phyloP scores from a whole-genome alignment of 1,140 invertebrate species.

The Lucilia sericata region DNA sequence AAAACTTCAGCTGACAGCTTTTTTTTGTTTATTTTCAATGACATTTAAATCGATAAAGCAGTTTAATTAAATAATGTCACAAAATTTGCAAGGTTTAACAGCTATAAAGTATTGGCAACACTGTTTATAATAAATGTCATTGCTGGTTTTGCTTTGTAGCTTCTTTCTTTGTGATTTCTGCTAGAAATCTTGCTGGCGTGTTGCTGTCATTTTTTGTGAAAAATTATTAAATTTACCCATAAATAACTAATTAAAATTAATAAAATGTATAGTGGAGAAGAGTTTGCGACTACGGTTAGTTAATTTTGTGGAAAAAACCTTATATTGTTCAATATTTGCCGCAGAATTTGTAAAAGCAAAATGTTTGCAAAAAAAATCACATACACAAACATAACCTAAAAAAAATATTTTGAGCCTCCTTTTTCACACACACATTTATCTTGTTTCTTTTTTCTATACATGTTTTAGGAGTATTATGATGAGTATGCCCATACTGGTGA shows the following conservation, averaged over 20 bases:
- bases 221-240: slow-evolving; percentile 26
- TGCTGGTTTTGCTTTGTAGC: neutral
- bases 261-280: slow-evolving; percentile 63
- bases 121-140: neutral
- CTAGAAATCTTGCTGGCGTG: slow-evolving; percentile 45
- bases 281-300: slow-evolving; percentile 58
- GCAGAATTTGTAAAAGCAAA: neutral
- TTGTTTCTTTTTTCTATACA: slow-evolving; percentile 30
- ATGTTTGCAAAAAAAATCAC: neutral
- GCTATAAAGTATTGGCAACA: neutral
- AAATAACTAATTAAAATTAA: slow-evolving; percentile 8
- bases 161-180: slow-evolving; percentile 42
- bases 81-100: neutral
- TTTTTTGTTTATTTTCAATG: neutral
- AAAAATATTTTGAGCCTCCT: slow-evolving; percentile 32
- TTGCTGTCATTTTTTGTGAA: slow-evolving; percentile 44
- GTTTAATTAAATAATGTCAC: neutral
- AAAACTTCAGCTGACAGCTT: neutral
- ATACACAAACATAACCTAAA: slow-evolving; percentile 61
- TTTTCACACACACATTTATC: neutral
- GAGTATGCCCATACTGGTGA: slow-evolving; percentile 78
- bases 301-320: neutral
- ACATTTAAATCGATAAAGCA: neutral
- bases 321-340: neutral
- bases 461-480: slow-evolving; percentile 71